These are phyloP conservation scores for Clarias fuscus DNA, from an alignment of 2,797 vertebrate genomes.

Conservation along the genomic window DNA sequence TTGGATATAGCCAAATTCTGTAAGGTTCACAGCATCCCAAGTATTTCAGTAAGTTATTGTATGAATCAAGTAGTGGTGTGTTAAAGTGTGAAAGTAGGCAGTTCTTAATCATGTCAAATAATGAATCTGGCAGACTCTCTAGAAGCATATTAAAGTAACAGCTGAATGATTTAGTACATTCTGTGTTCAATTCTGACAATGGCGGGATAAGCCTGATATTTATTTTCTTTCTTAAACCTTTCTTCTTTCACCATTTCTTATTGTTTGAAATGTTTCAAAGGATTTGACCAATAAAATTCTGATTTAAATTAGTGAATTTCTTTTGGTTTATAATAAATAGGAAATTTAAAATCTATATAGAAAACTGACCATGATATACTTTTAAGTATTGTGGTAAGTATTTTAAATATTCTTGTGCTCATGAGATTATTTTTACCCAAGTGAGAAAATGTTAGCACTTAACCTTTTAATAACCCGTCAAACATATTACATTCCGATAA, in stretches of 20 bases:
- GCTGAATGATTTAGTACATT: background rate
- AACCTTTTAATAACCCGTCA: background rate
- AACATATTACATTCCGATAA: slow-evolving; percentile 1
- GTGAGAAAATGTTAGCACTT: background rate
- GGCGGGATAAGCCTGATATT: no score
- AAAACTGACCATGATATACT: background rate
- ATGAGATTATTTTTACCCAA: no score
- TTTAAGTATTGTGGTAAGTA: background rate
- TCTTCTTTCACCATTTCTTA: background rate
- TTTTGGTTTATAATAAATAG: background rate
- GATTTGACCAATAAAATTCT: background rate
- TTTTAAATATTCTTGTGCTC: background rate
- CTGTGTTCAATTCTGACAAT: no score
- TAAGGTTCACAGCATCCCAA: background rate
- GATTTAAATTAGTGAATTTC: no score
- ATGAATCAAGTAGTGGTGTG: background rate
- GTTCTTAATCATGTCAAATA: background rate
- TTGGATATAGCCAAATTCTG: background rate
- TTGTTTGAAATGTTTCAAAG: background rate
- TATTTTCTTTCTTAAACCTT: background rate
- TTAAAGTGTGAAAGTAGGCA: background rate
- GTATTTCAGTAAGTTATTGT: background rate
- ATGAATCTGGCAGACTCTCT: background rate
- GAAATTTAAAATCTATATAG: background rate
- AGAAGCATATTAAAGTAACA: background rate